Base-by-base conservation (phyloP, 2,888 invertebrate genomes). In the Tipula vernalis region DNA sequence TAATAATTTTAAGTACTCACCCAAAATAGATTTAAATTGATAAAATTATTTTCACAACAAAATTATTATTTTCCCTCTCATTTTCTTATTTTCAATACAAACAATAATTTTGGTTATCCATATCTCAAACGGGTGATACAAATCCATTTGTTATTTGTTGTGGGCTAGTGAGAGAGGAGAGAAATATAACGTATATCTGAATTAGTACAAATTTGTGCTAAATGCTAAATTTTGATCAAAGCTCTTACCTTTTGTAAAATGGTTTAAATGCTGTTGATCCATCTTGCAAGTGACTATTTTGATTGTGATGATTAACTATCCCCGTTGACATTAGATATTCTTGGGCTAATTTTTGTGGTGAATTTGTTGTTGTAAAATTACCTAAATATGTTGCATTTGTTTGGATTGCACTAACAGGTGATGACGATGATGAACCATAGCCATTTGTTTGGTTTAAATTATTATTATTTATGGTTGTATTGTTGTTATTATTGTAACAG, bases 241-340 rank as follows among this genome's bases (percentile, higher is more conserved):
- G 84, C 87, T 92, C 92, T 93, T 15, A 83, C 97, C 96, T 96
- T 93, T 97, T 97, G 92, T 97, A 97, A 92, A 97, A 96, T 88
- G 97, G 97, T 92, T 97, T 97, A 92, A 97, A 97, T 90, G 96
- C 96, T 87, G 96, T 94, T 87, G 83, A 87, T 89, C 92, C 88
- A 88, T 91, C 88, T 87, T 91, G 90, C 88, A 92, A 92, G 87
- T 91, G 91, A 87, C 87, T 88, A 8, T 90, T 90, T 28, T 90
- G 89, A 18, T 89, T 89, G 57, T 89, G 90, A 87, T 89, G 88
- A 87, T 90, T 90, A 88, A 89, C 89, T 15, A 57, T 15, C 5
- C 83, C 83, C 36, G 83, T 36, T 12, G 83, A 83, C 83, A 83
- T 83, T 36, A 83, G 42, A 86, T 86, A 86, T 13, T 86, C 86